A percentile compares a stretch with the other conserved stretches of the same genome.
Evolutionary conservation across 1,140 invertebrate species (phyloP).

Genomic region (Drosophila nikananu): DNA sequence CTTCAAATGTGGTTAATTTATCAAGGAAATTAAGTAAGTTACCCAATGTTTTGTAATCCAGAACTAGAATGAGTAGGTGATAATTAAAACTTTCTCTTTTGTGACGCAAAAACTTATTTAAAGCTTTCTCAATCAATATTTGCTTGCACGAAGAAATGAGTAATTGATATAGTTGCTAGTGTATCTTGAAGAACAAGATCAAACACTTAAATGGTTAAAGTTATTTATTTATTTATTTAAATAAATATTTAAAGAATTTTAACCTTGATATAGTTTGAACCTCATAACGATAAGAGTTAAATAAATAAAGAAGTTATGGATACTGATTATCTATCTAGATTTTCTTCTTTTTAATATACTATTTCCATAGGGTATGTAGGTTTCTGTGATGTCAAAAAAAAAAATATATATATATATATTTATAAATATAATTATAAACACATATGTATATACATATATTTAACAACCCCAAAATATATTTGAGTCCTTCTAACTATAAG

Average conservation of each 20-base stretch:
- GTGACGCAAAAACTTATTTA: not conserved
- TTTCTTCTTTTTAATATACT: no score
- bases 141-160: not conserved
- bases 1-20: not conserved
- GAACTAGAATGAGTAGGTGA: not conserved
- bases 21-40: not conserved
- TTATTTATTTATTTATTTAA: no score
- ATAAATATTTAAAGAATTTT: not conserved
- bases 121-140: not conserved
- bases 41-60: not conserved
- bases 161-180: not conserved
- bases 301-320: no score
- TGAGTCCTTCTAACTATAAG: not conserved
- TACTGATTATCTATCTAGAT: no score
- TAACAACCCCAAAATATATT: not conserved
- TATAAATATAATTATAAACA: no score
- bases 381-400: no score
- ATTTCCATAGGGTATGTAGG: no score
- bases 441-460: not conserved
- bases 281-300: no score
- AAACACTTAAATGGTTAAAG: no score
- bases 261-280: no score
- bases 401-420: no score
- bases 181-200: not conserved
- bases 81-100: slow-evolving; percentile 1